A percentile compares a stretch with the other conserved stretches of the same genome.
phyloP scores from a whole-genome alignment of 2,797 vertebrate species.

The Enteromius fasciolatus region DNA sequence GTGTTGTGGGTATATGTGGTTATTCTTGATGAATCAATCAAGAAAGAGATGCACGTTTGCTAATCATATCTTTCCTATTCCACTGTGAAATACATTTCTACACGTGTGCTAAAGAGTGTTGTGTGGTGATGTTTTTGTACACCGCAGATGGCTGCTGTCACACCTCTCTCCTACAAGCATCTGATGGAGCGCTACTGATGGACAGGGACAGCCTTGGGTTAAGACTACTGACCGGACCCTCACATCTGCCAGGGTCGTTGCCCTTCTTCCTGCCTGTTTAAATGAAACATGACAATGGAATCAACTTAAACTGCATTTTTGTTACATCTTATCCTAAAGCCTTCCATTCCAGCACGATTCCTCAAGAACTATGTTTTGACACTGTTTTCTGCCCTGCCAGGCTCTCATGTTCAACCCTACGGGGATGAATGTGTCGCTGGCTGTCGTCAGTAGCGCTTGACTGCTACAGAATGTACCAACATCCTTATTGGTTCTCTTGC shows the following conservation, averaged over 20 bases:
- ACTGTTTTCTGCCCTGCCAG: slow-evolving; percentile 37
- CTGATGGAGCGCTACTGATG: slow-evolving; percentile 69
- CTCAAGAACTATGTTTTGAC: slow-evolving; percentile 62
- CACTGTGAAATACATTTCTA: neutral
- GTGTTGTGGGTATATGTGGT: neutral
- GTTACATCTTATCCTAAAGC: slow-evolving; percentile 8
- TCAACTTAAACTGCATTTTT: slow-evolving; percentile 20
- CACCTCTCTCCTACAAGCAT: slow-evolving; percentile 78
- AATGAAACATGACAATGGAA: slow-evolving; percentile 36
- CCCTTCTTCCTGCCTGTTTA: slow-evolving; percentile 57
- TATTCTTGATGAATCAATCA: slow-evolving; percentile 27
- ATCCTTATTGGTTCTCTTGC: slow-evolving; percentile 65
- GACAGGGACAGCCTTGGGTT: slow-evolving; percentile 36
- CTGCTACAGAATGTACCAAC: slow-evolving; percentile 48
- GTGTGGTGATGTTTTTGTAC: slow-evolving; percentile 45
- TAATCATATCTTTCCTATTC: neutral
- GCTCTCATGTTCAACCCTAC: neutral
- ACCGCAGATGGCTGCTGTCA: slow-evolving; percentile 71
- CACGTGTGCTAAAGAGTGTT: neutral
- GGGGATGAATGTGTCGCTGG: slow-evolving; percentile 65
- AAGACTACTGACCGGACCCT: slow-evolving; percentile 55
- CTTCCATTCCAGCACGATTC: slow-evolving; percentile 65
- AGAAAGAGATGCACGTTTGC: neutral
- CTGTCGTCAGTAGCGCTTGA: slow-evolving; percentile 66
- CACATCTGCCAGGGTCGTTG: slow-evolving; percentile 46